Evolutionary conservation across 2,113 vertebrate species (phyloP), one percentile per base, ranked within the genome.

Genomic region (Mobula hypostoma): DNA sequence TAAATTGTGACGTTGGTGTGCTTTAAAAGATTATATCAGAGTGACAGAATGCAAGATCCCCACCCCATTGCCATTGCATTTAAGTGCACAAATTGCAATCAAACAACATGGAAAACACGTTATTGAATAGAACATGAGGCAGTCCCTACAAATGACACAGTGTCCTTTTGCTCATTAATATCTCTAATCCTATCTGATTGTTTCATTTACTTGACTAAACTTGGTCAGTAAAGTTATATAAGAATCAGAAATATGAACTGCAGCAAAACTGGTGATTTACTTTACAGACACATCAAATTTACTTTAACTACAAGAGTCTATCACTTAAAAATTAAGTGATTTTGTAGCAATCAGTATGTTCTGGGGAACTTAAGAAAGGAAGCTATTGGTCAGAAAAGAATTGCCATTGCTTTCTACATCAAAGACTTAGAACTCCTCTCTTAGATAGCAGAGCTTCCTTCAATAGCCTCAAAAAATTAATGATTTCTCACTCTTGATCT

Each of bases 361-460:
- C 0, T 70, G 63, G 63, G 9, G 17, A 17, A 15, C 21, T 92
- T 72, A 32, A 74, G 36, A 56, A 93, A 93, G 36, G 27, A 36
- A 91, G n/a, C 32, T 91, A n/a, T 32, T 68, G 61, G 63, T 70
- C 66, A 36, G 63, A 36, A 70, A 85, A 61, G 14, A 36, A 68
- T 91, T 70, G 88, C 63, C 58, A 36, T 91, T 58, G 2, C 63
- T 91, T 91, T 91, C 61, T 36, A 91, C 70, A 76, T 93, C 91
- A 93, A 76, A 93, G 70, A 40, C 29, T 68, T 90, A 14, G 8
- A 72, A 70, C 66, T n/a, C 27, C 66, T 27, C 5, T 80, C 36
- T 74, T 36, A 72, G 68, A 74, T 7, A 93, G 19, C 56, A 93
- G 8, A 74, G 68, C 11, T 68, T 48, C 24, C 68, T 74, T 93